Evolutionary conservation across 1,140 invertebrate genomes (phyloP).

Genomic region (Holotrichia oblita): DNA sequence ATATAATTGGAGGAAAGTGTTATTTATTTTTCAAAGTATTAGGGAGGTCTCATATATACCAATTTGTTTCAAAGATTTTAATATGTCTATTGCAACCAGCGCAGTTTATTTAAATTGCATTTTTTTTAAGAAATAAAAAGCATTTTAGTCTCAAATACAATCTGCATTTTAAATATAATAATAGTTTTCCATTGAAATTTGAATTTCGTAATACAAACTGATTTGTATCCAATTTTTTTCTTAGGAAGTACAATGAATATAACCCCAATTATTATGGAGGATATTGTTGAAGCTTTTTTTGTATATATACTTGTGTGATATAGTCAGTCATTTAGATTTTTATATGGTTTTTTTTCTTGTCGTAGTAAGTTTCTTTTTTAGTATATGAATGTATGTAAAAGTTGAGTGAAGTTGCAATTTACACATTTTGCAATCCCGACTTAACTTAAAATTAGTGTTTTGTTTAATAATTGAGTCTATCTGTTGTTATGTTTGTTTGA

Average conservation of each 20-base stretch:
- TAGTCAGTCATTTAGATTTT: conserved; percentile 31
- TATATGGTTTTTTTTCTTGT: conserved; percentile 27
- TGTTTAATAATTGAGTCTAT: conserved; percentile 40
- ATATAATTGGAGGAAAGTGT: no score
- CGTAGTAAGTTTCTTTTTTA: conserved; percentile 8
- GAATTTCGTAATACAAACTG: not conserved
- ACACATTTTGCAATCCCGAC: not conserved
- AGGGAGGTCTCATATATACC: no score
- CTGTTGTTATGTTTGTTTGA: conserved; percentile 40
- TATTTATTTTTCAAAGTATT: no score
- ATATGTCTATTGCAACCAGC: not conserved
- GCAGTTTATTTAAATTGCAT: no score
- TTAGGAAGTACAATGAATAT: conserved; percentile 15
- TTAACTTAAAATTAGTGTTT: conserved; percentile 37
- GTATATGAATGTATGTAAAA: conserved; percentile 35
- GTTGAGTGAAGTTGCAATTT: not conserved
- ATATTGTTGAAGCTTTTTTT: conserved; percentile 35
- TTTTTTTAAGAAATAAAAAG: no score
- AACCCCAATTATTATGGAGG: conserved; percentile 19
- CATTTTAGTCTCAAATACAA: not conserved
- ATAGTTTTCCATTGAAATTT: conserved; percentile 25
- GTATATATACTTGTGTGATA: conserved; percentile 34
- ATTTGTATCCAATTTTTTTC: conserved; percentile 13
- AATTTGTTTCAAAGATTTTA: no score
- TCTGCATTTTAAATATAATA: not conserved